A percentile compares a stretch with the other conserved stretches of the same genome.
These are phyloP conservation scores for Tinea pellionella DNA, from an alignment of 2,888 invertebrate genomes.

Conservation along the genomic window DNA sequence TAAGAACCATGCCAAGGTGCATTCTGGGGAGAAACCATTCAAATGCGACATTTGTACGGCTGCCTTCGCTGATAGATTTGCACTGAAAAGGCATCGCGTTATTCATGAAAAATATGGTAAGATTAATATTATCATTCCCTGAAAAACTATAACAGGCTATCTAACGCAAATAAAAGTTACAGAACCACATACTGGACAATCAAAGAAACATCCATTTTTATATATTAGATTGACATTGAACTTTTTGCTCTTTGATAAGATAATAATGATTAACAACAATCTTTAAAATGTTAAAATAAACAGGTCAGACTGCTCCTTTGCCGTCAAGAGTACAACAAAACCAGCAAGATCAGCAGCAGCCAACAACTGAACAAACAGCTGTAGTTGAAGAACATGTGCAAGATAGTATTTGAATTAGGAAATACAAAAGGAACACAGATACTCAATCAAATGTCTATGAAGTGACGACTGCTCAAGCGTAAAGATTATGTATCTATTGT, in stretches of 20 bases:
- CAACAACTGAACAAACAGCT: slow-evolving; percentile 18
- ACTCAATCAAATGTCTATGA: too few species aligned
- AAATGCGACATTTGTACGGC: slow-evolving; percentile 88
- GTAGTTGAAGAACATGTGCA: not conserved
- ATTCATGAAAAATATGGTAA: slow-evolving; percentile 89
- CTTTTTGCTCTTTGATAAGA: not conserved
- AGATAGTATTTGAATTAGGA: not conserved
- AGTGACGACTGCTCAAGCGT: too few species aligned
- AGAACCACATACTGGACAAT: too few species aligned
- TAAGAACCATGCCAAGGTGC: slow-evolving; percentile 88
- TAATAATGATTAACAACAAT: not conserved
- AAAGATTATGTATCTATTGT: too few species aligned
- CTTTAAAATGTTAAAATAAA: not conserved
- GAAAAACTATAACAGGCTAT: too few species aligned
- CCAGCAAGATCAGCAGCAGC: slow-evolving; percentile 32
- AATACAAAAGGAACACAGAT: too few species aligned
- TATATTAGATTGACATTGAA: not conserved
- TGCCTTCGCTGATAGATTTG: slow-evolving; percentile 88
- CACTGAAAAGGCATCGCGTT: slow-evolving; percentile 85
- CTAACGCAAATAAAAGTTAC: too few species aligned
- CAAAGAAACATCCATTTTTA: not conserved
- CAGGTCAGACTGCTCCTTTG: slow-evolving; percentile 62
- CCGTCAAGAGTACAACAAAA: slow-evolving; percentile 58
- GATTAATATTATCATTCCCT: too few species aligned
- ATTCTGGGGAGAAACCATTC: slow-evolving; percentile 85